Evolutionary conservation across 2,888 invertebrate genomes (phyloP).

Genomic region (Cataglyphis rosenhaueri): DNA sequence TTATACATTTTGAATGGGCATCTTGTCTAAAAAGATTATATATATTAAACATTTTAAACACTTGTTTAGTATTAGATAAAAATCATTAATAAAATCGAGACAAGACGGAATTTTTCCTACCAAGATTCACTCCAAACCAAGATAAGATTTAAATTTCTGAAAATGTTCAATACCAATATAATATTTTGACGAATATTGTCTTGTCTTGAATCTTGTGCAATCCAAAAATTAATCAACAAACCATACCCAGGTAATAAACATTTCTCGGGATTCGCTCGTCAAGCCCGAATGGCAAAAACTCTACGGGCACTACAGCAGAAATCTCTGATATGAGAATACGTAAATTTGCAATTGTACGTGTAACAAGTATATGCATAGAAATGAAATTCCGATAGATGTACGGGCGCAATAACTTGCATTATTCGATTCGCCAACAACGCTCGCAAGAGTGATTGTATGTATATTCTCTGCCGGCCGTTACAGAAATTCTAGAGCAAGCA

Average conservation of each 20-base stretch:
- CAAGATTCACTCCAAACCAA: too few species aligned
- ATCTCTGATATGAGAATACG: constrained; percentile 1
- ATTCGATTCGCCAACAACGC: constrained; percentile 42
- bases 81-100: too few species aligned
- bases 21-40: too few species aligned
- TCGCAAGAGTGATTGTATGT: constrained; percentile 21
- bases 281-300: not conserved
- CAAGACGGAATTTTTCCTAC: too few species aligned
- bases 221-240: not conserved
- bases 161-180: too few species aligned
- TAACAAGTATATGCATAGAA: not conserved
- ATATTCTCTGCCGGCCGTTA: not conserved
- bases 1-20: too few species aligned
- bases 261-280: not conserved
- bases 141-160: too few species aligned
- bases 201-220: too few species aligned
- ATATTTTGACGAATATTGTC: too few species aligned
- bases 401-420: constrained; percentile 34
- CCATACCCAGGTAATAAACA: not conserved
- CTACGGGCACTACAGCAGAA: not conserved
- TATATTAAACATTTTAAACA: too few species aligned
- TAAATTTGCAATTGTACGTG: not conserved
- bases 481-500: constrained; percentile 30
- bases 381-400: constrained; percentile 21
- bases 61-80: too few species aligned